Conservation (phyloP, 2,113 vertebrate genomes). For the Trichechus manatus region DNA sequence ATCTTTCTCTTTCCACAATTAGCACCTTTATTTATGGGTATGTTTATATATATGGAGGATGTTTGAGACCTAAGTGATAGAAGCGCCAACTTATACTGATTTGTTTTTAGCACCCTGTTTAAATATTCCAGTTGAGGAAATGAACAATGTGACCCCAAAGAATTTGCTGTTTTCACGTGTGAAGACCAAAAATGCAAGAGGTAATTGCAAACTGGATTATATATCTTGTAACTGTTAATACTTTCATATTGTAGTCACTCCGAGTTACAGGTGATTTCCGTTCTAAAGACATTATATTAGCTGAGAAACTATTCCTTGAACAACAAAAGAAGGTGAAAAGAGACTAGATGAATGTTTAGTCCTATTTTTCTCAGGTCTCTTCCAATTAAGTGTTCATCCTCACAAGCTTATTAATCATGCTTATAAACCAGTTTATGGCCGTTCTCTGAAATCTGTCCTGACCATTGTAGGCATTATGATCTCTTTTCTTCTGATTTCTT, state of each 20-base stretch:
- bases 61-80: conserved; percentile 63
- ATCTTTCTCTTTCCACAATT: conserved; percentile 53
- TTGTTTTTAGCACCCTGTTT: conserved; percentile 37
- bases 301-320: conserved; percentile 50
- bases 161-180: conserved; percentile 12
- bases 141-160: conserved; percentile 64
- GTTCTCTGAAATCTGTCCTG: neutral
- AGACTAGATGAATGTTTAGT: conserved; percentile 29
- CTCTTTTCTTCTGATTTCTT: neutral
- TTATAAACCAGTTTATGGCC: neutral
- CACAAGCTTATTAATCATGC: conserved; percentile 8
- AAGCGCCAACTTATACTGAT: conserved; percentile 50
- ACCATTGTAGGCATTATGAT: neutral
- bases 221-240: conserved; percentile 19
- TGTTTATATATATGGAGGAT: conserved; percentile 54
- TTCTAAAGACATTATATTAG: conserved; percentile 9
- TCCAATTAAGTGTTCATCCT: neutral
- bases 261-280: conserved; percentile 52
- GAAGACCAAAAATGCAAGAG: conserved; percentile 41
- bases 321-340: conserved; percentile 31
- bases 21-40: conserved; percentile 75
- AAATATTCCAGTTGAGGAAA: conserved; percentile 70
- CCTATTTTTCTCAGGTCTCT: conserved; percentile 42
- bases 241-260: conserved; percentile 6
- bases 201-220: conserved; percentile 49